Conservation (phyloP, 2,113 vertebrate species). For the Corapipo altera region DNA sequence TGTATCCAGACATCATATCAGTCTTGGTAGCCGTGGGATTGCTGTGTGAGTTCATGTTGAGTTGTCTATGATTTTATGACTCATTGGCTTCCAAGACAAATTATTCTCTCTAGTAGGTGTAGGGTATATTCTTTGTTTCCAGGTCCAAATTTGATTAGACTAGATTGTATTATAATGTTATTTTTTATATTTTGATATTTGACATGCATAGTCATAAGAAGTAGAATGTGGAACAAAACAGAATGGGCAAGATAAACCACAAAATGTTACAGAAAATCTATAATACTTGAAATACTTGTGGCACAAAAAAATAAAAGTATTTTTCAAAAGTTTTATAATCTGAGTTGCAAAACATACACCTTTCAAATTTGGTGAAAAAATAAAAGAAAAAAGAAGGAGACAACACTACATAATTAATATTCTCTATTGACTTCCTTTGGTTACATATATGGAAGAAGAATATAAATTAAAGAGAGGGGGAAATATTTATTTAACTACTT, state of each 20-base stretch:
- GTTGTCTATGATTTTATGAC: not conserved
- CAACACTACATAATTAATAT: not conserved
- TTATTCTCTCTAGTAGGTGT: not conserved
- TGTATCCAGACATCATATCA: not conserved
- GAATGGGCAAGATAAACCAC: fast-evolving
- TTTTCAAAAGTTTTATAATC: not conserved
- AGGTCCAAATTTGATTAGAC: not conserved
- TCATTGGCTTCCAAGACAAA: not conserved
- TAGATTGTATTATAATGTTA: not conserved
- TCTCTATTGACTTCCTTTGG: not conserved
- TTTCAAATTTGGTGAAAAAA: not conserved
- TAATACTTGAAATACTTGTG: not conserved
- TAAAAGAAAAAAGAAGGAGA: not conserved
- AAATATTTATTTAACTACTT: not conserved
- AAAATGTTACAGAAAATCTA: not conserved
- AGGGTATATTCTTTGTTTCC: not conserved
- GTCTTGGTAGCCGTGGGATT: not conserved
- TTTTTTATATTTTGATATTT: not conserved
- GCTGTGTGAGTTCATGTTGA: not conserved
- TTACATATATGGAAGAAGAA: not conserved
- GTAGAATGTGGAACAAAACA: not conserved
- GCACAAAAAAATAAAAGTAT: not conserved
- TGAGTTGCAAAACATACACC: not conserved
- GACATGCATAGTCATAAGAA: not conserved
- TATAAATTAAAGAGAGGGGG: not conserved